phyloP scores from a whole-genome alignment of 2,888 invertebrate genomes.

The Drosophila mercatorum region DNA sequence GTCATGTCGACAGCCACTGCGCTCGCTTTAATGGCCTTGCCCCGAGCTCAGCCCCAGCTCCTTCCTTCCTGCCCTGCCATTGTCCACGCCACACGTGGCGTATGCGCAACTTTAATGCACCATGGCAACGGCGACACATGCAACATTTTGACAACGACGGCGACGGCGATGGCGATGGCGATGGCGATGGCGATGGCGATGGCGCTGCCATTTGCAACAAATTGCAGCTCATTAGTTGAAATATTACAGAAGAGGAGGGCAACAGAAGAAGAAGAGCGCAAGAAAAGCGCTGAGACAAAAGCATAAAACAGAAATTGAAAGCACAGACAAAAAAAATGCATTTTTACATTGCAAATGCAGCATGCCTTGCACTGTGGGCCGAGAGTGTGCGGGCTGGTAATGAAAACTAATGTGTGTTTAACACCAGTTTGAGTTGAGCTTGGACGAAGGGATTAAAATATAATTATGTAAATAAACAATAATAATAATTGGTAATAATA shows the following conservation, averaged over 20 bases:
- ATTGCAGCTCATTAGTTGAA: conserved; percentile 76
- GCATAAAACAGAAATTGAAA: conserved; percentile 64
- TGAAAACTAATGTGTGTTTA: background rate
- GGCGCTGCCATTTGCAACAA: conserved; percentile 68
- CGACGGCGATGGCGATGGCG: background rate
- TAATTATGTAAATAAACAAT: too few relatives aligned
- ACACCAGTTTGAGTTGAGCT: too few relatives aligned
- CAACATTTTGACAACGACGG: conserved; percentile 32
- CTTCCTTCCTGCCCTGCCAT: background rate
- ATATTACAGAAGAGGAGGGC: conserved; percentile 32
- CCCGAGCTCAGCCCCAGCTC: too few relatives aligned
- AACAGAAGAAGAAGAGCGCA: conserved; percentile 3
- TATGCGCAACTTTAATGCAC: conserved; percentile 53
- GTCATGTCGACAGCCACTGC: conserved; percentile 43
- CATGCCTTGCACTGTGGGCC: conserved; percentile 44
- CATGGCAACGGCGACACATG: conserved; percentile 56
- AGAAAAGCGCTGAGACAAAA: conserved; percentile 55
- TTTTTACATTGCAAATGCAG: conserved; percentile 55
- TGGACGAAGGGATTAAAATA: too few relatives aligned
- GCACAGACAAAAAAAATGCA: conserved; percentile 24
- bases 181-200: background rate
- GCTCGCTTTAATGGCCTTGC: conserved; percentile 33
- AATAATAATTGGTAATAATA: too few relatives aligned
- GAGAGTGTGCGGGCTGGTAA: background rate
- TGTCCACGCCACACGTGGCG: conserved; percentile 38